A percentile compares a stretch with the other conserved stretches of the same genome.
Evolutionary conservation across 2,888 invertebrate species (phyloP).

Genomic region (Dasypolia templi): DNA sequence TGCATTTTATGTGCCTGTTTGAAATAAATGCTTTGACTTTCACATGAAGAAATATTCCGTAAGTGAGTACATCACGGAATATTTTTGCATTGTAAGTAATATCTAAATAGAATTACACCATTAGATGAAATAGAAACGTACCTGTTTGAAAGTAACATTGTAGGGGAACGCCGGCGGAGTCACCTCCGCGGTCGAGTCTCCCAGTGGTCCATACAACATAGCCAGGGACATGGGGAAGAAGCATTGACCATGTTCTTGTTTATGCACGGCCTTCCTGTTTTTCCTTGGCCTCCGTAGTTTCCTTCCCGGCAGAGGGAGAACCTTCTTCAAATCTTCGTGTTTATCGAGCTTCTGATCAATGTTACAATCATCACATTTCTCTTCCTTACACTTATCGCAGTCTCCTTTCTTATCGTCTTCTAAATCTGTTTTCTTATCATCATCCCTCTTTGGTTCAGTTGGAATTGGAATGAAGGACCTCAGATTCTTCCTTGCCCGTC

Average conservation of each 20-base stretch:
- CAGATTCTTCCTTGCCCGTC: conserved; percentile 85
- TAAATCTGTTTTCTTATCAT: conserved; percentile 81
- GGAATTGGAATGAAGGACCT: conserved; percentile 87
- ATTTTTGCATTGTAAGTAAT: conserved; percentile 17
- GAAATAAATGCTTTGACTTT: too few relatives aligned
- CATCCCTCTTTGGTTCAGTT: conserved; percentile 77
- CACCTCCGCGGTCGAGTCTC: conserved; percentile 88
- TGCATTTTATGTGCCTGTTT: too few relatives aligned
- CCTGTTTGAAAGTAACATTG: conserved; percentile 97
- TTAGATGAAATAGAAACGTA: conserved; percentile 76
- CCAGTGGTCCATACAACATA: conserved; percentile 95
- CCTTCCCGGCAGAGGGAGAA: conserved; percentile 71
- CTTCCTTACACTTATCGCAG: conserved; percentile 81
- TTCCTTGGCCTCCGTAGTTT: conserved; percentile 82
- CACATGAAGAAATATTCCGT: conserved; percentile 26
- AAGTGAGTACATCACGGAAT: conserved; percentile 15
- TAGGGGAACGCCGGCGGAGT: conserved; percentile 93
- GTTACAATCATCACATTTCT: conserved; percentile 80
- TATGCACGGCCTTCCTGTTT: conserved; percentile 84
- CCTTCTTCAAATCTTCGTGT: conserved; percentile 80
- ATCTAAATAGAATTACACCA: conserved; percentile 17
- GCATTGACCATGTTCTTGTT: conserved; percentile 83
- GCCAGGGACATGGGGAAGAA: conserved; percentile 97
- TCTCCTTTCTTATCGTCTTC: conserved; percentile 80
- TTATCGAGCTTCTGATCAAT: conserved; percentile 79